Percentiles rank a stretch among this genome's conserved stretches.
Conservation (phyloP, 2,797 vertebrate genomes). For the Prionace glauca region DNA sequence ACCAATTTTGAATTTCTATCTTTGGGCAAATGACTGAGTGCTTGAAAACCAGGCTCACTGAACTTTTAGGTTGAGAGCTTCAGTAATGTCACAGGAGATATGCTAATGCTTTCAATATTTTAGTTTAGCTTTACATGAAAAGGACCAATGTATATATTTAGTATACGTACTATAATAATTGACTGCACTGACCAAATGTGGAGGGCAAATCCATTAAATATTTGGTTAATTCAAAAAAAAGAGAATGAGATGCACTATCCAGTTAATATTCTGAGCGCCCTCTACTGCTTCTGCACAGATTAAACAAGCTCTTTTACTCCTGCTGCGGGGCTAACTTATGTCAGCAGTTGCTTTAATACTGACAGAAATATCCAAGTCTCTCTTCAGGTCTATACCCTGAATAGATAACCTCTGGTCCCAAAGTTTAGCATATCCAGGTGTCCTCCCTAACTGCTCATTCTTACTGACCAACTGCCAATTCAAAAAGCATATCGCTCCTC, state of each 20-base stretch:
- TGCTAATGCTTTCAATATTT: not conserved
- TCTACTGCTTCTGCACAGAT: constrained; percentile 14
- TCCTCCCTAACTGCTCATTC: not conserved
- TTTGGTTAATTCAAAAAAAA: not conserved
- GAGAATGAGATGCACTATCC: not conserved
- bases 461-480: not conserved
- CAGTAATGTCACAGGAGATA: not conserved
- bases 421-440: not conserved
- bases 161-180: not conserved
- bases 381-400: not conserved
- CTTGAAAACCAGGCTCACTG: not conserved
- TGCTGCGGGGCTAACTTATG: not conserved
- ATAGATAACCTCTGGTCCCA: not conserved
- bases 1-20: not conserved
- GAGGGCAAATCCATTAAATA: not conserved
- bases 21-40: not conserved
- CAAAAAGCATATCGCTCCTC: not conserved
- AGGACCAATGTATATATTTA: not conserved
- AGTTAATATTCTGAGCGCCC: constrained; percentile 20
- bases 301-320: not conserved
- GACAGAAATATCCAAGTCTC: not conserved
- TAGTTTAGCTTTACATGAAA: not conserved
- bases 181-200: not conserved
- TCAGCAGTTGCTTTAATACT: not conserved
- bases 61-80: not conserved